Conservation (phyloP, 2,888 invertebrate genomes). For the Gryllus longicercus region DNA sequence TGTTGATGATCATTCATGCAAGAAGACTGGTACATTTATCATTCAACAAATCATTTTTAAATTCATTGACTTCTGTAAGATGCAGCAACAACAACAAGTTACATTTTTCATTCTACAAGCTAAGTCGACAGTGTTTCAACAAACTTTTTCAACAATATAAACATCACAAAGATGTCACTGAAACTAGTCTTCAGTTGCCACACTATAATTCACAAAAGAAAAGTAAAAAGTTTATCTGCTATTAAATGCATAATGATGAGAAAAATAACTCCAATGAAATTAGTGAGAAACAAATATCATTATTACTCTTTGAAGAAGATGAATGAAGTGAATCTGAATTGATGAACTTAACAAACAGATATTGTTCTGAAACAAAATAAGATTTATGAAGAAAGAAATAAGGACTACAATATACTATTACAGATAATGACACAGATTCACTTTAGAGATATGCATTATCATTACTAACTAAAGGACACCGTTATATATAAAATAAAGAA, state of each 20-base stretch:
- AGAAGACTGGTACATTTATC: conserved; percentile 5
- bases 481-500: background rate
- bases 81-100: background rate
- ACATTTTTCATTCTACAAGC: background rate
- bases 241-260: too few species aligned
- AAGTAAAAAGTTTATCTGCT: background rate
- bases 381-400: background rate
- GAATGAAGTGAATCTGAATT: too few species aligned
- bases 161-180: background rate
- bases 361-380: background rate
- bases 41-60: conserved; percentile 11
- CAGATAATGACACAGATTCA: conserved; percentile 5
- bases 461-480: conserved; percentile 11
- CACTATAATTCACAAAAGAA: background rate
- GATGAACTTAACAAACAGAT: background rate
- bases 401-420: background rate
- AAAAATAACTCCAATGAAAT: too few species aligned
- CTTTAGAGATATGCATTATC: background rate
- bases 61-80: conserved; percentile 10
- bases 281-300: too few species aligned
- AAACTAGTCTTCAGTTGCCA: conserved; percentile 1
- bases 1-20: conserved; percentile 17
- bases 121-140: conserved; percentile 17
- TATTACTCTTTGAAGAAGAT: too few species aligned
- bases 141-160: conserved; percentile 17